A percentile compares a stretch with the other conserved stretches of the same genome.
Conservation (phyloP, 1,140 invertebrate species). For the Leptinotarsa lineolata region DNA sequence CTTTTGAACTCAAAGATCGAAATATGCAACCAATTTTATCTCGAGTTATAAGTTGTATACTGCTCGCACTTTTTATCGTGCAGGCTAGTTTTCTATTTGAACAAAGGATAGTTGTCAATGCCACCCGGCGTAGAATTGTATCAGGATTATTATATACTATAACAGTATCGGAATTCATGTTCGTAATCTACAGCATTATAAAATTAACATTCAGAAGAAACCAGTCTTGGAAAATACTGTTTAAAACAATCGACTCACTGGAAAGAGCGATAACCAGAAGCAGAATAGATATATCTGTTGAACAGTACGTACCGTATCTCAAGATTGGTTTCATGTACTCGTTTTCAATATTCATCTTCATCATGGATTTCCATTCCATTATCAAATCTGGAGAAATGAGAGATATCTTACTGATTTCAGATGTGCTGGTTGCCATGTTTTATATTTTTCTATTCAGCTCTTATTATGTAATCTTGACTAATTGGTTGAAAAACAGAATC, state of each 20-base stretch:
- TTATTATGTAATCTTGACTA: background rate
- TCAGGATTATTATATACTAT: background rate
- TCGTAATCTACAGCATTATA: constrained; percentile 2
- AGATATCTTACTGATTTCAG: background rate
- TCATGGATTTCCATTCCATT: background rate
- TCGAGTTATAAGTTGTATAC: background rate
- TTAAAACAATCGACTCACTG: background rate
- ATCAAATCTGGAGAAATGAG: background rate
- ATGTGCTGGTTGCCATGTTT: background rate
- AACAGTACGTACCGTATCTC: background rate
- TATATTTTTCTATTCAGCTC: background rate
- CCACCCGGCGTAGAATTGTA: background rate
- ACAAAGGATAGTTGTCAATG: background rate
- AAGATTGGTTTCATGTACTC: background rate
- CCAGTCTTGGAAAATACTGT: background rate
- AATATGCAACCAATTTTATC: background rate
- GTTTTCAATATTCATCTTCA: background rate
- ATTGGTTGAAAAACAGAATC: constrained; percentile 16
- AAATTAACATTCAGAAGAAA: background rate
- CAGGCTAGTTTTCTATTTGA: background rate
- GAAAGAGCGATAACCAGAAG: background rate
- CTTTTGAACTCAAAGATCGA: background rate
- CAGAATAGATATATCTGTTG: background rate
- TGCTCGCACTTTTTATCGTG: background rate
- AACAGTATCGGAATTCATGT: background rate